A percentile compares a stretch with the other conserved stretches of the same genome.
Evolutionary conservation across 2,797 vertebrate genomes (phyloP).

Genomic region (Phrynocephalus forsythii): DNA sequence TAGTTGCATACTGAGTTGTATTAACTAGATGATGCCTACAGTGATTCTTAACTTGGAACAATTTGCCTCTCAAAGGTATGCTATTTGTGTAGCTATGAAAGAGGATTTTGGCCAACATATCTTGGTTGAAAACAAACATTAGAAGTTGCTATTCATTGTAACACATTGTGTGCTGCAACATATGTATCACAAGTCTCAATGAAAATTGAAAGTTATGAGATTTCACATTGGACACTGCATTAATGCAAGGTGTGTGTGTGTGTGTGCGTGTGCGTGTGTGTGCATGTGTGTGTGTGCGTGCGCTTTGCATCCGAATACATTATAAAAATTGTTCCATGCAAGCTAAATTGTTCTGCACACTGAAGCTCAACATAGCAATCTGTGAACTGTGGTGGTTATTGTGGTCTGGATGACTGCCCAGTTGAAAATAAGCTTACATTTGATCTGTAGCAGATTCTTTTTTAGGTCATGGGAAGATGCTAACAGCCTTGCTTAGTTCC

Average conservation of each 20-base stretch:
- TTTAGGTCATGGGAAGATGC: constrained; percentile 61
- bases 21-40: no score
- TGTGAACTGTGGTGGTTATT: constrained; percentile 63
- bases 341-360: constrained; percentile 43
- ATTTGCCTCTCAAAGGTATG: no score
- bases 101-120: not conserved
- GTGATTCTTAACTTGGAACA: no score
- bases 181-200: not conserved
- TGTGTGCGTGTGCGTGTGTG: constrained; percentile 18
- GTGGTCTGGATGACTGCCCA: constrained; percentile 71
- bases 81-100: no score
- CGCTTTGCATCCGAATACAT: constrained; percentile 3
- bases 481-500: constrained; percentile 51
- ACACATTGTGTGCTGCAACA: not conserved
- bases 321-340: constrained; percentile 49
- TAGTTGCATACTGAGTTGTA: no score
- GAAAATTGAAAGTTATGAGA: constrained; percentile 29
- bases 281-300: not conserved
- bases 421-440: constrained; percentile 63
- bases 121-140: not conserved
- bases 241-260: constrained; percentile 26
- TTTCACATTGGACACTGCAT: constrained; percentile 35
- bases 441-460: constrained; percentile 57
- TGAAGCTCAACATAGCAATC: constrained; percentile 56
- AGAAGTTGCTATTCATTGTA: not conserved